Evolutionary conservation across 2,797 vertebrate species (phyloP).

Genomic region (Macropodus opercularis): DNA sequence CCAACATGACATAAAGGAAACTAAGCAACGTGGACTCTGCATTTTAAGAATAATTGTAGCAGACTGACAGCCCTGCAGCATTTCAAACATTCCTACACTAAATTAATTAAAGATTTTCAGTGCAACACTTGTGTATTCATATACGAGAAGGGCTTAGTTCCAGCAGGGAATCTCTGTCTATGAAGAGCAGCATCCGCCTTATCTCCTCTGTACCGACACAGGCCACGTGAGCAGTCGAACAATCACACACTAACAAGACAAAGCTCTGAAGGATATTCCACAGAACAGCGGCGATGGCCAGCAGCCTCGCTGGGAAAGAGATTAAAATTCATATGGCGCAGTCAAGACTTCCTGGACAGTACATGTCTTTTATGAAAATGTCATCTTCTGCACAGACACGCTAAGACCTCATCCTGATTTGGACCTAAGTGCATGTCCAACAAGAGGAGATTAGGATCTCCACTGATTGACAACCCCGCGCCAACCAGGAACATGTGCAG

Average conservation of each 20-base stretch:
- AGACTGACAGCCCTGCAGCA: background rate
- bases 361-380: conserved; percentile 38
- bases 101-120: conserved; percentile 6
- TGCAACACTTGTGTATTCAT: conserved; percentile 15
- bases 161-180: conserved; percentile 9
- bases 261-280: conserved; percentile 29
- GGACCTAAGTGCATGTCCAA: conserved; percentile 34
- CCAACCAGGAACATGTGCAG: conserved; percentile 61
- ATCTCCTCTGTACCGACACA: conserved; percentile 17
- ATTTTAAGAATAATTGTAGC: conserved; percentile 16
- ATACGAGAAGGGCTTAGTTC: conserved; percentile 7
- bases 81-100: background rate
- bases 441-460: conserved; percentile 55
- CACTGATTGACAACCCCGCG: conserved; percentile 44
- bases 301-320: conserved; percentile 23
- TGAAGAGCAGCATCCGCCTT: conserved; percentile 24
- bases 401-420: conserved; percentile 35
- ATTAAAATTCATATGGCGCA: conserved; percentile 35
- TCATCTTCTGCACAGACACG: conserved; percentile 24
- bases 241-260: conserved; percentile 40
- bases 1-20: background rate
- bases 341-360: conserved; percentile 57
- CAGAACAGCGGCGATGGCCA: conserved; percentile 53
- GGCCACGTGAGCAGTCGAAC: conserved; percentile 42
- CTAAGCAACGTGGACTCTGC: conserved; percentile 1